These are phyloP conservation scores for Heliocidaris tuberculata DNA, from an alignment of 35 echinoderm and acorn worm species.

Conservation along the genomic window DNA sequence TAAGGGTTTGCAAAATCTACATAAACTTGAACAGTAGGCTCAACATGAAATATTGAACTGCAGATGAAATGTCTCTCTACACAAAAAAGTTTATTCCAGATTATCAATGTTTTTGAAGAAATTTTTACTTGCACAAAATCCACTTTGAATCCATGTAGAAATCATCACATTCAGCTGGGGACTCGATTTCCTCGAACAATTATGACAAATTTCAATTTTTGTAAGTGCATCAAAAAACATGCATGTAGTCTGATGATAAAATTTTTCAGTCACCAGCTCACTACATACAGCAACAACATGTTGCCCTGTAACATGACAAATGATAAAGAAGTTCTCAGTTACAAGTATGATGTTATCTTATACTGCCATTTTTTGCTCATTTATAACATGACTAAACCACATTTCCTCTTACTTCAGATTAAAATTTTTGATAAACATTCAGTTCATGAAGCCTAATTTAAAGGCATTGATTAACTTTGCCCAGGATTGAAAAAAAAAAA, in stretches of 20 bases:
- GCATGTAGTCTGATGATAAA: not conserved
- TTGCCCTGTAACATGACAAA: not conserved
- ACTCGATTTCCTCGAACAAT: not conserved
- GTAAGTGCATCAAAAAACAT: not conserved
- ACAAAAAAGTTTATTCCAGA: too few relatives aligned
- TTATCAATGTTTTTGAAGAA: not conserved
- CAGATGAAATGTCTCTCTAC: not conserved
- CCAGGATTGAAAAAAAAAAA: too few relatives aligned
- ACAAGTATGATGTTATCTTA: constrained; percentile 10
- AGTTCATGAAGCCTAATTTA: not conserved
- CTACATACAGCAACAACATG: not conserved
- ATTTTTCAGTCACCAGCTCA: not conserved
- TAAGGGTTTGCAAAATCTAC: too few relatives aligned
- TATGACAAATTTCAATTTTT: not conserved
- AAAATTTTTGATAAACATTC: not conserved
- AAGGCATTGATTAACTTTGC: too few relatives aligned
- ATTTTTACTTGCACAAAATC: not conserved
- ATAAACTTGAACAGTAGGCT: not conserved
- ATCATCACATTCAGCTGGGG: not conserved
- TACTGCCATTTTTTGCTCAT: not conserved
- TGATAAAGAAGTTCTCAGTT: not conserved
- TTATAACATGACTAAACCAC: not conserved
- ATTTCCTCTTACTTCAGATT: not conserved
- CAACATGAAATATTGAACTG: not conserved
- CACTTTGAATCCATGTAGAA: not conserved